These are phyloP conservation scores for Peribatodes rhomboidaria DNA, from an alignment of 2,888 invertebrate genomes.

Conservation along the genomic window DNA sequence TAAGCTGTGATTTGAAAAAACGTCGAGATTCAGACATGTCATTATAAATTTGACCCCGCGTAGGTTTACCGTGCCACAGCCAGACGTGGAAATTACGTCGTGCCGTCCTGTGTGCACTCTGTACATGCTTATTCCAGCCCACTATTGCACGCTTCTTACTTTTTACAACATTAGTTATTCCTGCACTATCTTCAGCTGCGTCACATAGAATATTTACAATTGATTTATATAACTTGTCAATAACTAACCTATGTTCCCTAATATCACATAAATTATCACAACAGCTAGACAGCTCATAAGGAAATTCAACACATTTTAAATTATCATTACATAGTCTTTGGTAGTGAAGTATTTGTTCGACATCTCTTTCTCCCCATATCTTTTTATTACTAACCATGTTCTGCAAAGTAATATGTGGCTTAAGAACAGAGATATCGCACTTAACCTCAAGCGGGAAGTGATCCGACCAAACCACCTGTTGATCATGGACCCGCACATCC, in stretches of 20 bases:
- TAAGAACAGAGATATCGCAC: neutral
- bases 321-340: neutral
- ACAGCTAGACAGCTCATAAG: neutral
- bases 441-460: neutral
- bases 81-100: neutral
- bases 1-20: neutral
- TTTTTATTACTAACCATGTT: neutral
- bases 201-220: neutral
- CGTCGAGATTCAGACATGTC: neutral
- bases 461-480: neutral
- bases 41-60: neutral
- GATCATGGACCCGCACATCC: neutral
- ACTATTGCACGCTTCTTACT: neutral
- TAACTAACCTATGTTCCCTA: neutral
- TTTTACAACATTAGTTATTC: neutral
- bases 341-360: neutral
- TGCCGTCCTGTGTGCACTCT: neutral
- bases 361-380: neutral
- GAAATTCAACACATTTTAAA: neutral
- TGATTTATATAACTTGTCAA: neutral
- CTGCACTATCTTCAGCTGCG: neutral
- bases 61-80: neutral
- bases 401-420: neutral
- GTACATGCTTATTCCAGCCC: slow-evolving; percentile 2
- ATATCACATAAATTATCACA: neutral